A percentile compares a stretch with the other conserved stretches of the same genome.
phyloP scores from a whole-genome alignment of 2,888 invertebrate genomes.

The Blastobasis lacticolella region DNA sequence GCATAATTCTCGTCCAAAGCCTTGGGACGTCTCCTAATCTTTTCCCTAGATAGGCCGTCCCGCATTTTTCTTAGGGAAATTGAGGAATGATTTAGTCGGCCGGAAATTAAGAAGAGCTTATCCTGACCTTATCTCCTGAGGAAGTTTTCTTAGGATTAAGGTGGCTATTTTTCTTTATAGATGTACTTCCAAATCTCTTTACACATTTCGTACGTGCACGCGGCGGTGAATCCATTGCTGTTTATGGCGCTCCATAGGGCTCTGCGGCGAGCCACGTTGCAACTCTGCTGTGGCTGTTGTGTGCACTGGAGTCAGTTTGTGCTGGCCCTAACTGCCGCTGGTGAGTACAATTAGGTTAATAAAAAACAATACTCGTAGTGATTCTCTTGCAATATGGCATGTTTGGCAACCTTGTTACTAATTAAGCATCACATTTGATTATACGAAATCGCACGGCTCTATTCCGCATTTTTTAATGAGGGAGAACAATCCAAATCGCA shows the following conservation, averaged over 20 bases:
- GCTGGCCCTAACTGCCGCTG: conserved; percentile 66
- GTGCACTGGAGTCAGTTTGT: conserved; percentile 77
- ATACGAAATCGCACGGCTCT: too few relatives aligned
- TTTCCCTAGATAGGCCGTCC: not conserved
- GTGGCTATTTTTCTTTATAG: conserved; percentile 21
- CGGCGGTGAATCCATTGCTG: conserved; percentile 87
- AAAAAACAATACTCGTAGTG: not conserved
- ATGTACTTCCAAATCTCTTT: conserved; percentile 82
- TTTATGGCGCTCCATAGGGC: conserved; percentile 86
- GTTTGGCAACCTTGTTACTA: too few relatives aligned
- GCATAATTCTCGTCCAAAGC: not conserved
- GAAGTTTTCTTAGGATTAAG: too few relatives aligned
- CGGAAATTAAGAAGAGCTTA: conserved; percentile 3
- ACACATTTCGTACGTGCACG: conserved; percentile 91
- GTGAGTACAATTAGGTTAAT: conserved; percentile 28
- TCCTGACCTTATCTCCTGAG: not conserved
- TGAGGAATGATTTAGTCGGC: conserved; percentile 3
- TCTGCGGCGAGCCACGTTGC: conserved; percentile 80
- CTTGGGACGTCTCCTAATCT: not conserved
- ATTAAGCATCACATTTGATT: too few relatives aligned
- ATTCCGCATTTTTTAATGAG: too few relatives aligned
- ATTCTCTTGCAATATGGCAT: too few relatives aligned
- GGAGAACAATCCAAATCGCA: too few relatives aligned
- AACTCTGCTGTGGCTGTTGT: conserved; percentile 84
- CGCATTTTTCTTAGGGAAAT: conserved; percentile 1